Percentiles rank a stretch among this genome's conserved stretches.
These are phyloP conservation scores for Alexandromys fortis DNA, from an alignment of 2,113 vertebrate species.

Conservation along the genomic window DNA sequence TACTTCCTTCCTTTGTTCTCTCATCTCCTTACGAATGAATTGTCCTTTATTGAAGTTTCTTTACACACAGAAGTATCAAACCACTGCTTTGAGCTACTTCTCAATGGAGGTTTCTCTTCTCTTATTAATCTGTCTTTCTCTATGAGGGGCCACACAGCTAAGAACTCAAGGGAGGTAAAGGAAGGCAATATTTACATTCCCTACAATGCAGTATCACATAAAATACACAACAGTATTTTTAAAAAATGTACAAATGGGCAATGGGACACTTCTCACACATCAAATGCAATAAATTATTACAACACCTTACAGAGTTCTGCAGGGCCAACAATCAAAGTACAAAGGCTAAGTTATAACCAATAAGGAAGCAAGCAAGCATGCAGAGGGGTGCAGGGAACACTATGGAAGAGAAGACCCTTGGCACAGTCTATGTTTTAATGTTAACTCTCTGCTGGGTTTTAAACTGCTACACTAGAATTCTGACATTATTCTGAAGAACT, in stretches of 20 bases:
- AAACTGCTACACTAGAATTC: background rate
- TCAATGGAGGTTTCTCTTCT: background rate
- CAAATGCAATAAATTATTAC: background rate
- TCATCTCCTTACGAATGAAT: background rate
- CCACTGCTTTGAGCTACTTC: background rate
- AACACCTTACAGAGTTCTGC: background rate
- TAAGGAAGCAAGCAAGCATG: background rate
- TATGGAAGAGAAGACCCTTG: background rate
- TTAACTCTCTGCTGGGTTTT: background rate
- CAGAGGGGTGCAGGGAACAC: background rate
- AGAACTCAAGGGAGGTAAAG: background rate
- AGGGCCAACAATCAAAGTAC: background rate
- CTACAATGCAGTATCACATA: background rate
- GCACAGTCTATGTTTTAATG: background rate
- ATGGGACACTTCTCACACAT: background rate
- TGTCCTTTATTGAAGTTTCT: background rate
- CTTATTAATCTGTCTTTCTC: background rate
- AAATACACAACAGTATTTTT: background rate
- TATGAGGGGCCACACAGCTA: background rate
- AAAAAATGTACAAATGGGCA: background rate
- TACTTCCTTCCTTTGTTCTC: background rate
- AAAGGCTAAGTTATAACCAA: background rate
- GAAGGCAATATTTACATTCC: background rate
- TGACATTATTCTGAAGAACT: background rate
- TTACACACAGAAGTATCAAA: background rate